Base-by-base conservation (phyloP, 2,888 invertebrate species). In the Lycia hirtaria region DNA sequence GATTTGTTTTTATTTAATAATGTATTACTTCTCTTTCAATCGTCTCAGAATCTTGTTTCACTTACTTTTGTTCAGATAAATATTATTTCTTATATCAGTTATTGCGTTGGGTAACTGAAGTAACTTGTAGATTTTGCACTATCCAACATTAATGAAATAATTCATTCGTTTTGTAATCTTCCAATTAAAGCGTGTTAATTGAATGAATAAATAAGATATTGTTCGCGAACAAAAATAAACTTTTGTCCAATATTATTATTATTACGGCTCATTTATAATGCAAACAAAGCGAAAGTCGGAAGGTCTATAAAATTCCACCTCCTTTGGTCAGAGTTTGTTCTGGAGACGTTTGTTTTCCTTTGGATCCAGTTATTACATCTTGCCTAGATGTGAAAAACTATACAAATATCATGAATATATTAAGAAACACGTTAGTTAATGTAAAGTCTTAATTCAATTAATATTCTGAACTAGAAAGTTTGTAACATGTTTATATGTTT, bases 271-370 rank as follows among this genome's bases (percentile, higher is more conserved):
- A 66, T 67, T 65, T 51, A 65, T 61, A 65, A 62, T 47, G 43
- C 37, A 49, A 61, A 62, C 33, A 45, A 56, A 59, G 57, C 47
- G 35, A 65, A 71, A 73, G 60, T 69, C 65, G n/a, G 62, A 56
- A 65, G 62, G 60, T 62, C 47, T 57, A 57, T 53, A 51, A 64
- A 68, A 63, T 64, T 68, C 57, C 49, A 48, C 67, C 67, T 65
- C 66, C 67, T 62, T 67, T 68, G 58, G 53, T 41, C 40, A 50
- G 67, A 69, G 55, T 71, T 70, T 60, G 60, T 60, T 52, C 60
- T 54, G 43, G 56, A 59, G 48, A 60, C 56, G 61, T 68, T 63
- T 66, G 58, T 51, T 54, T 22, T 53, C 20, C 50, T 67, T 41
- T 15, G 28, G n/a, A 52, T 37, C 44, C 49, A 55, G 53, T 55